Evolutionary conservation across 2,113 vertebrate genomes (phyloP).

Genomic region (Amphiprion ocellaris): DNA sequence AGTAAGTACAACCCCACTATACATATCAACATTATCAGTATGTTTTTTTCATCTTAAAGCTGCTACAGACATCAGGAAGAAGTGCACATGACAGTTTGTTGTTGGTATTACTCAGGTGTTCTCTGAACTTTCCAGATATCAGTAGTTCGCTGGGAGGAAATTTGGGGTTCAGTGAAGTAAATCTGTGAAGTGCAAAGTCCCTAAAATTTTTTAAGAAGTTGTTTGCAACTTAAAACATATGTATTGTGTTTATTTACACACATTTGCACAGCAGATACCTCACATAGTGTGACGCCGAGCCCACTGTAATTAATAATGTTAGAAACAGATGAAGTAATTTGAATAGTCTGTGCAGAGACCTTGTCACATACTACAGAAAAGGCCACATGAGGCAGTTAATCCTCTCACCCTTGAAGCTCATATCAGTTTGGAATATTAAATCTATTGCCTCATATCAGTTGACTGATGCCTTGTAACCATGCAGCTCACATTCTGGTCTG

Average conservation of each 20-base stretch:
- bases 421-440: slow-evolving; percentile 40
- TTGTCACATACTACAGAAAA: slow-evolving; percentile 23
- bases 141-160: too few relatives aligned
- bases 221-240: too few relatives aligned
- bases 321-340: slow-evolving; percentile 4
- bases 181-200: slow-evolving; percentile 14
- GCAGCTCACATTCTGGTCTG: slow-evolving; percentile 37
- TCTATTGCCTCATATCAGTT: slow-evolving; percentile 29
- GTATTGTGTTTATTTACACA: too few relatives aligned
- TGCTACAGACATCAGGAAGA: too few relatives aligned
- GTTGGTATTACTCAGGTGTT: too few relatives aligned
- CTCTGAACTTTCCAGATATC: too few relatives aligned
- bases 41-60: too few relatives aligned
- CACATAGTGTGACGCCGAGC: too few relatives aligned
- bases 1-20: too few relatives aligned
- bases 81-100: too few relatives aligned
- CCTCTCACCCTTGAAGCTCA: slow-evolving; percentile 32
- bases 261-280: not conserved
- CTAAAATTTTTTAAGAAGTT: too few relatives aligned
- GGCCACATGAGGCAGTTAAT: slow-evolving; percentile 30
- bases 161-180: not conserved
- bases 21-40: too few relatives aligned
- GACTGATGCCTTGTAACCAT: slow-evolving; percentile 27
- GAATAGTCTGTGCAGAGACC: slow-evolving; percentile 21
- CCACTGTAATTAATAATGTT: not conserved